Evolutionary conservation across 2,113 vertebrate genomes (phyloP), one percentile per base, ranked within the genome.

Genomic region (Baryphthengus martii): DNA sequence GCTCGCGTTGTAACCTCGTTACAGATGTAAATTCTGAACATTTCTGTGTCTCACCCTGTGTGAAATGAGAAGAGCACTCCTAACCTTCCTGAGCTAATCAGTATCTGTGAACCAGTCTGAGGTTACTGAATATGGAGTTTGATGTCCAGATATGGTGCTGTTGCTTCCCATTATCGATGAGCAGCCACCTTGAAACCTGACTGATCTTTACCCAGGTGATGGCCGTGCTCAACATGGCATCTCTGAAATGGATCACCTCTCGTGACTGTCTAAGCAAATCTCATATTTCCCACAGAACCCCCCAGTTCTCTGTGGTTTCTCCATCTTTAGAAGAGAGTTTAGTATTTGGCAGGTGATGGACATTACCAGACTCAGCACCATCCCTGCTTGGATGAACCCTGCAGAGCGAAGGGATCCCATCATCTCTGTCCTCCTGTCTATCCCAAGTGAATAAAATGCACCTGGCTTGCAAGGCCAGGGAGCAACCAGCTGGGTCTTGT

Each of bases 181-280:
- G 17, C 1, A 9, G 12, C 67, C 21, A 12, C 59, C 74, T 42
- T 53, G 63, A 93, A 88, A 28, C 61, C 63, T 67, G 39, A 35
- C 55, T 62, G 67, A 13, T 71, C 50, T 53, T 79, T 33, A 25
- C 17, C 18, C 31, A 55, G 47, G 25, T 63, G 47, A 17, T 44
- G 55, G 76, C 72, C 25, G 1, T 17, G 26, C 42, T 61, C 37
- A 45, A 0, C 0, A 0, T 11, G 45, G 17, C 72, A 40, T n/a
- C 37, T 63, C 75, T 35, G 17, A 70, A 90, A 50, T 0, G 2
- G n/a, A 19, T 76, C 10, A 12, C 8, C 47, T 8, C 11, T 62
- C 8, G 13, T 0, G 1, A 7, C 35, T 37, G 28, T 4, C 17
- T 68, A 18, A 49, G 62, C 61, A 92, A 83, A 76, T 21, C 58